These are phyloP conservation scores for Rhopalosiphum nymphaeae DNA, from an alignment of 2,888 invertebrate species.

Conservation along the genomic window DNA sequence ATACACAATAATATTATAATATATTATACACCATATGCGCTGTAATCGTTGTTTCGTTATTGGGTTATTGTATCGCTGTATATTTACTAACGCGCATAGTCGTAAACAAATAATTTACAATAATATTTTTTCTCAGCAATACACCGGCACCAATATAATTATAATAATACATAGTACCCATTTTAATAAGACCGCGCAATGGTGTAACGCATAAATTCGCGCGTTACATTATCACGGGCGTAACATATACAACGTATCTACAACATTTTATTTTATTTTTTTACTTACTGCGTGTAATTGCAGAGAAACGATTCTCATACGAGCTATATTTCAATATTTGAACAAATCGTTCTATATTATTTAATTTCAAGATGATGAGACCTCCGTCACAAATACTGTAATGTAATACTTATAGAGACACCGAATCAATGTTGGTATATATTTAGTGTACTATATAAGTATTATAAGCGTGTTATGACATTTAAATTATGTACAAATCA, in stretches of 20 bases:
- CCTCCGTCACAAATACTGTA: neutral
- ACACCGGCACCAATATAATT: neutral
- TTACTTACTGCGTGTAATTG: neutral
- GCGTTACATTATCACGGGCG: neutral
- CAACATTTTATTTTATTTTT: neutral
- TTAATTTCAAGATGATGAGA: neutral
- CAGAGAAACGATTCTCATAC: neutral
- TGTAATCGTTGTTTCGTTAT: neutral
- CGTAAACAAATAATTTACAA: constrained; percentile 4
- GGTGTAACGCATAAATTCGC: neutral
- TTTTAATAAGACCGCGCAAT: neutral
- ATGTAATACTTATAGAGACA: neutral
- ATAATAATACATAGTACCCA: neutral
- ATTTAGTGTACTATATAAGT: neutral
- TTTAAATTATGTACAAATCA: neutral
- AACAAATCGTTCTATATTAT: neutral
- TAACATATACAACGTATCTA: neutral
- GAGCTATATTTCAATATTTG: neutral
- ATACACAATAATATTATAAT: constrained; percentile 1
- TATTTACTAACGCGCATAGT: neutral
- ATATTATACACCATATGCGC: neutral
- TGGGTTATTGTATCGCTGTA: neutral
- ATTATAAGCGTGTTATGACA: neutral
- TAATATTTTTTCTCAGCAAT: neutral
- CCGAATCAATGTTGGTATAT: neutral